Evolutionary conservation across 2,888 invertebrate species (phyloP).

Genomic region (Linnaemya tessellans): DNA sequence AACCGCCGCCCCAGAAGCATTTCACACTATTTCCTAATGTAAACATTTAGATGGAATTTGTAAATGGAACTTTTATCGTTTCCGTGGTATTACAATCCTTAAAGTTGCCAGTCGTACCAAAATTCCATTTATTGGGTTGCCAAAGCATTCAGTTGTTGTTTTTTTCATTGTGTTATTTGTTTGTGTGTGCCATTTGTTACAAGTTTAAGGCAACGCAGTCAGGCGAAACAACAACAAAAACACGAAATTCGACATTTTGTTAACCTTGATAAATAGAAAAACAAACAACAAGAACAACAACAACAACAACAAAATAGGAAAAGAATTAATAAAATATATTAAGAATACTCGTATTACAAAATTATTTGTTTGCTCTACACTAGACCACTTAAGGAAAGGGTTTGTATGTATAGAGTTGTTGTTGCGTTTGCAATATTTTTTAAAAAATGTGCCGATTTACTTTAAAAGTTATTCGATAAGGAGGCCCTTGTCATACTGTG

Average conservation of each 20-base stretch:
- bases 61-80: background rate
- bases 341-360: background rate
- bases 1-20: background rate
- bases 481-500: too few relatives aligned
- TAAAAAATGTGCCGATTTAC: too few relatives aligned
- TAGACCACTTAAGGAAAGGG: background rate
- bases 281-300: constrained; percentile 51
- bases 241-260: constrained; percentile 34
- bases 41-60: background rate
- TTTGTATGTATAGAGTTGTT: background rate
- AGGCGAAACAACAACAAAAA: constrained; percentile 52
- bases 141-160: constrained; percentile 40
- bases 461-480: too few relatives aligned
- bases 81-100: background rate
- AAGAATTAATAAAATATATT: background rate
- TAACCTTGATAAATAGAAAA: constrained; percentile 55
- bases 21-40: background rate
- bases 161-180: constrained; percentile 11
- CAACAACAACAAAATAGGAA: constrained; percentile 23
- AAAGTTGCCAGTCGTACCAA: background rate
- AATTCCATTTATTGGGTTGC: constrained; percentile 9
- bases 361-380: background rate
- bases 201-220: constrained; percentile 49
- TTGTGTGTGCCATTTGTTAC: constrained; percentile 48
- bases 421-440: background rate